Conservation (phyloP, 2,888 invertebrate species). For the Megalurothrips usitatus region DNA sequence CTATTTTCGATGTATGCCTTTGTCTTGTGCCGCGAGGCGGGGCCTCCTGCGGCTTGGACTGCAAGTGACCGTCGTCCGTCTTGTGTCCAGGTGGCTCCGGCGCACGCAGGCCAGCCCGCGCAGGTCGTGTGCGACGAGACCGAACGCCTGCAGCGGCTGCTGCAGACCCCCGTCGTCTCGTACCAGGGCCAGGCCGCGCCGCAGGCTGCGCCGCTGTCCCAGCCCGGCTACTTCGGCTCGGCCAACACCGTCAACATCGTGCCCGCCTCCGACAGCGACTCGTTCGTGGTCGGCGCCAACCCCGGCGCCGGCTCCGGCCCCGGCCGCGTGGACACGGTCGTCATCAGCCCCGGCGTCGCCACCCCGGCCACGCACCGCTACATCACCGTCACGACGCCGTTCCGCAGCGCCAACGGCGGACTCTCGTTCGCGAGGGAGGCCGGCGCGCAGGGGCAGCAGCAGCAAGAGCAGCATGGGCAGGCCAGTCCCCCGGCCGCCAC, state of each 20-base stretch:
- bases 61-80: background rate
- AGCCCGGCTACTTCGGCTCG: constrained; percentile 6
- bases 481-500: background rate
- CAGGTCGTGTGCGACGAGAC: background rate
- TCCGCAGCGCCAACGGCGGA: no score
- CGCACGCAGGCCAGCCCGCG: background rate
- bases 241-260: background rate
- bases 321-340: background rate
- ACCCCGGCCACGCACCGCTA: background rate
- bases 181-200: background rate
- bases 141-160: background rate
- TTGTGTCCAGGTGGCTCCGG: background rate
- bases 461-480: no score
- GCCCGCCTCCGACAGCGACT: background rate
- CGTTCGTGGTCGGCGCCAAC: background rate
- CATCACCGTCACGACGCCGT: no score
- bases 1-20: background rate
- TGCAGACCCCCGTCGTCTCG: constrained; percentile 2
- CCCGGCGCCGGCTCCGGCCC: background rate
- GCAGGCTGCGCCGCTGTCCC: background rate
- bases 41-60: background rate
- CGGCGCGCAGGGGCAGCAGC: no score
- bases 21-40: no score
- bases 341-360: background rate
- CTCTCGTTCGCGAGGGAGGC: no score